Evolutionary conservation across 2,888 invertebrate species (phyloP).

Genomic region (Ophraella communa): DNA sequence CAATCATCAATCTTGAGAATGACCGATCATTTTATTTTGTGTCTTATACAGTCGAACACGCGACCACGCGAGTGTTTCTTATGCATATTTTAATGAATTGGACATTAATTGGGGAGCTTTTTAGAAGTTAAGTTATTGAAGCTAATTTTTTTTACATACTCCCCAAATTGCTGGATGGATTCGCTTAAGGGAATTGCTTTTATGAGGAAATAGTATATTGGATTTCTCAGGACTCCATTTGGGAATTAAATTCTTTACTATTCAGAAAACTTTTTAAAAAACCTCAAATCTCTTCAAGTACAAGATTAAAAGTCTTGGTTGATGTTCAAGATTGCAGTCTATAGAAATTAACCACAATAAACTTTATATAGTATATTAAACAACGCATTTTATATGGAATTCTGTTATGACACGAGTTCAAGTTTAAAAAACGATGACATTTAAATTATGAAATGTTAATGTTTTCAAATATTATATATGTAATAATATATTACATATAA

Average conservation of each 20-base stretch:
- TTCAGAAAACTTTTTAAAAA: background rate
- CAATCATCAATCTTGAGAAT: conserved; percentile 53
- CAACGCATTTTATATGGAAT: background rate
- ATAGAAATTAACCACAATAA: background rate
- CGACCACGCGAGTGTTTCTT: conserved; percentile 39
- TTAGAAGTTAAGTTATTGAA: conserved; percentile 1
- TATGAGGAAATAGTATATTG: background rate
- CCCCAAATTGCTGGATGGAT: background rate
- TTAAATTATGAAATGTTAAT: too few species aligned
- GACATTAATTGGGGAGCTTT: conserved; percentile 27
- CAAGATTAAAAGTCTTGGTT: background rate
- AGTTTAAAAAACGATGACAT: too few species aligned
- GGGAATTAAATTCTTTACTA: background rate
- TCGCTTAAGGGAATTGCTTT: background rate
- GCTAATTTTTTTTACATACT: background rate
- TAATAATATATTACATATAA: too few species aligned
- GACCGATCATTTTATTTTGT: conserved; percentile 55
- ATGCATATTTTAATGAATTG: conserved; percentile 32
- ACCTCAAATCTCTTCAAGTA: background rate
- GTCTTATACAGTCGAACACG: conserved; percentile 48
- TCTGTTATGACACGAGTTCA: too few species aligned
- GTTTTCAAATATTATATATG: too few species aligned
- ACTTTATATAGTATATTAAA: background rate
- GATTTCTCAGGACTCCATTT: background rate
- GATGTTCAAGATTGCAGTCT: background rate